These are phyloP conservation scores for Drosophila novamexicana DNA, from an alignment of 1,140 invertebrate species.

Conservation along the genomic window DNA sequence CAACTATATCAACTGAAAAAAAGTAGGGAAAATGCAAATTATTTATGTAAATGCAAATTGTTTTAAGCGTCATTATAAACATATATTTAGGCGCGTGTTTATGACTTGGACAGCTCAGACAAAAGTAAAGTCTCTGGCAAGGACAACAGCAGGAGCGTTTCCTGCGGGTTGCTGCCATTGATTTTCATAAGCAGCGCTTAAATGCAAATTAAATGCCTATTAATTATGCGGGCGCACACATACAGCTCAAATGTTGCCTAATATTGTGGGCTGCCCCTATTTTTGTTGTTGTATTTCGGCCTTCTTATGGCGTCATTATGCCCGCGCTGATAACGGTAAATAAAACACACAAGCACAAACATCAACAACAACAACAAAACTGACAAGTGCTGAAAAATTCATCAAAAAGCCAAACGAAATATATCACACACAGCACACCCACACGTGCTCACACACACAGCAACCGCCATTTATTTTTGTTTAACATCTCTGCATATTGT, in stretches of 20 bases:
- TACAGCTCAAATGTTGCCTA: not conserved
- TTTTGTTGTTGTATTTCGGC: constrained; percentile 6
- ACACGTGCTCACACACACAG: not conserved
- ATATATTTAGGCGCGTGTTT: not conserved
- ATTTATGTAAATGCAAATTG: too few relatives aligned
- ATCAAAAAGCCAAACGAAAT: constrained; percentile 39
- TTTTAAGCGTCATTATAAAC: not conserved
- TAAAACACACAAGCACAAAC: constrained; percentile 20
- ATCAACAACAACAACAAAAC: constrained; percentile 25
- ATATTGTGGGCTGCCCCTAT: constrained; percentile 2
- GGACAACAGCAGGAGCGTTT: not conserved
- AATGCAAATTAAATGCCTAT: constrained; percentile 44
- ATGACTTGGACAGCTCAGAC: not conserved
- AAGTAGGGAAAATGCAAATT: not conserved
- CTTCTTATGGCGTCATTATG: constrained; percentile 44
- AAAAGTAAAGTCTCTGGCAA: constrained; percentile 1
- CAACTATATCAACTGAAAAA: too few relatives aligned
- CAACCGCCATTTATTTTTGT: constrained; percentile 13
- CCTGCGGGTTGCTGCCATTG: constrained; percentile 27
- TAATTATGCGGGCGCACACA: constrained; percentile 33
- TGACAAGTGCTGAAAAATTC: constrained; percentile 48
- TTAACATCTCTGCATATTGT: not conserved
- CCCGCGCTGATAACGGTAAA: constrained; percentile 42
- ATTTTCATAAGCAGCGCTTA: constrained; percentile 42
- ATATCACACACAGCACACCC: constrained; percentile 4